phyloP scores from a whole-genome alignment of 2,888 invertebrate species.

The Heliconius hortense region DNA sequence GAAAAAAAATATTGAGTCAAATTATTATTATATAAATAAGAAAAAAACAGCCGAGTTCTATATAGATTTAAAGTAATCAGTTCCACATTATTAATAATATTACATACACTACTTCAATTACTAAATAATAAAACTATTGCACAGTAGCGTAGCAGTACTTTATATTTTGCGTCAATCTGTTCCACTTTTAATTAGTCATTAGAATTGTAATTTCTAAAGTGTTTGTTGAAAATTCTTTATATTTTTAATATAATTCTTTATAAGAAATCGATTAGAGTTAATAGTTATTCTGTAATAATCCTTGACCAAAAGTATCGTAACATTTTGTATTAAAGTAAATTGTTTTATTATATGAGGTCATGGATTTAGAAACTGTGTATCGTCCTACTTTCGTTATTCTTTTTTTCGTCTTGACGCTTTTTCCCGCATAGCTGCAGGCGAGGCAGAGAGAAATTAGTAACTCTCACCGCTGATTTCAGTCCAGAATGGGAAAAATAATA shows the following conservation, averaged over 20 bases:
- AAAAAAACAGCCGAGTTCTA: too few relatives aligned
- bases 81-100: neutral
- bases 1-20: too few relatives aligned
- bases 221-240: constrained; percentile 5
- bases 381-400: constrained; percentile 28
- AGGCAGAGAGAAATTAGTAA: too few relatives aligned
- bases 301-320: constrained; percentile 39
- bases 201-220: constrained; percentile 17
- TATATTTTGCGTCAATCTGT: constrained; percentile 18
- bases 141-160: too few relatives aligned
- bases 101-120: neutral
- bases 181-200: constrained; percentile 21
- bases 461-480: neutral
- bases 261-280: constrained; percentile 29
- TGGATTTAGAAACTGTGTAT: constrained; percentile 34
- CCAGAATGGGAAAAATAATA: neutral
- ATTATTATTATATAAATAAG: too few relatives aligned
- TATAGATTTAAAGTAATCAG: too few relatives aligned
- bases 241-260: constrained; percentile 16
- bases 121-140: constrained; percentile 2
- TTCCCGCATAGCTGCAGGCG: neutral
- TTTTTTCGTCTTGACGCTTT: constrained; percentile 11
- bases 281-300: constrained; percentile 37
- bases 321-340: constrained; percentile 28
- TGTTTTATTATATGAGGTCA: constrained; percentile 33